These are phyloP conservation scores for Corella eumyota DNA, from an alignment of 23 tunicate species.

Conservation along the genomic window DNA sequence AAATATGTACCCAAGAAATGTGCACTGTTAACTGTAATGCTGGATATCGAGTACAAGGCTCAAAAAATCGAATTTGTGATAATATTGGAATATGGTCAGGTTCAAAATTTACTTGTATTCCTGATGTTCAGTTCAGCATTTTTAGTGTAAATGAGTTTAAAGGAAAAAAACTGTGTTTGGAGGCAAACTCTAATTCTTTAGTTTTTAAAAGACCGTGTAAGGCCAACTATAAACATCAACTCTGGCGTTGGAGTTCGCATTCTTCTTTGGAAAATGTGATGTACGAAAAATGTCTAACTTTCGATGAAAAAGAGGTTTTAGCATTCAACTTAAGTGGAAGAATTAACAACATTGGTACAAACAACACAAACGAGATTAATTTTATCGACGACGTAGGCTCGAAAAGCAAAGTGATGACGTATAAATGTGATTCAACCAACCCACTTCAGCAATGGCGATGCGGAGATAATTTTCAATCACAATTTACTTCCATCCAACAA, in stretches of 20 bases:
- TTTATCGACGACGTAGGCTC: not conserved
- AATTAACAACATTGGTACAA: not conserved
- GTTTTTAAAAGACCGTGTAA: conserved; percentile 14
- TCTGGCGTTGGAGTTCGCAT: conserved; percentile 31
- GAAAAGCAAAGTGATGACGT: conserved; percentile 6
- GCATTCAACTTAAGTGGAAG: no score
- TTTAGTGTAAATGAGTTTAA: conserved; percentile 2
- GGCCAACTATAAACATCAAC: conserved; percentile 2
- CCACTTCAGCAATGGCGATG: conserved; percentile 21
- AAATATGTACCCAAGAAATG: conserved; percentile 13
- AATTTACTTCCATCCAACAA: conserved; percentile 1
- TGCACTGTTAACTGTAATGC: conserved; percentile 29
- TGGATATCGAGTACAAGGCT: conserved; percentile 20
- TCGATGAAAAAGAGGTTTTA: not conserved
- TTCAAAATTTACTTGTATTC: conserved; percentile 10
- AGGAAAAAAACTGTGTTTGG: conserved; percentile 16
- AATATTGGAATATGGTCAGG: conserved; percentile 22
- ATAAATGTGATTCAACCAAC: conserved; percentile 9
- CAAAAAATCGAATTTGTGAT: conserved; percentile 13
- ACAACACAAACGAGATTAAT: not conserved
- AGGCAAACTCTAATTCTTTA: not conserved
- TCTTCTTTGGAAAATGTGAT: conserved; percentile 18
- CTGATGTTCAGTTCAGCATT: conserved; percentile 21
- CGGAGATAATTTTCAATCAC: not conserved
- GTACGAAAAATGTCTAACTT: conserved; percentile 8